Evolutionary conservation across 35 echinoderm and acorn worm genomes (phyloP).

Genomic region (Acanthaster planci): DNA sequence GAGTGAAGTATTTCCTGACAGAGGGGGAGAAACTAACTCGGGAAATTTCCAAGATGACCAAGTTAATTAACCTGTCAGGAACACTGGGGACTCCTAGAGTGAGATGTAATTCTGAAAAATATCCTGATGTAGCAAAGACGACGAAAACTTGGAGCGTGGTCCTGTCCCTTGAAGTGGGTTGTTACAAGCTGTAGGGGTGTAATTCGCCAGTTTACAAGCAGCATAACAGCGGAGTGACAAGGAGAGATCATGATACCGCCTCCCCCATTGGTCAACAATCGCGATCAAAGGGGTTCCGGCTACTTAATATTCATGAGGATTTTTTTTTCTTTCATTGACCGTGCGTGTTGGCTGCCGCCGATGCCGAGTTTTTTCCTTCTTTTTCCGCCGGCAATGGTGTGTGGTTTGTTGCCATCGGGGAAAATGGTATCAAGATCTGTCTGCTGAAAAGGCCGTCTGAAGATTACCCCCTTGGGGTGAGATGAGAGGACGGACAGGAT

Average conservation of each 20-base stretch:
- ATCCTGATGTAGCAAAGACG: too few species aligned
- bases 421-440: conserved; percentile 17
- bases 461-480: not conserved
- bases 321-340: conserved; percentile 12
- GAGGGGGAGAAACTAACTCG: not conserved
- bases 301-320: conserved; percentile 1
- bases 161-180: too few species aligned
- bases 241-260: not conserved
- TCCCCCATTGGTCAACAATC: conserved; percentile 7
- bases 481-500: not conserved
- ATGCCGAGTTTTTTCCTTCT: too few species aligned
- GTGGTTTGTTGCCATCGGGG: conserved; percentile 8
- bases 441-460: conserved; percentile 1
- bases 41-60: too few species aligned
- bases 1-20: not conserved
- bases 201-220: too few species aligned
- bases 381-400: not conserved
- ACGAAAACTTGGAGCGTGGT: too few species aligned
- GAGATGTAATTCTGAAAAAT: too few species aligned
- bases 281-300: not conserved
- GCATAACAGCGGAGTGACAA: too few species aligned
- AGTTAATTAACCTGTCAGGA: too few species aligned
- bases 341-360: not conserved
- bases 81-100: too few species aligned
- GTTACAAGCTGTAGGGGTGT: too few species aligned